Conservation (phyloP, 2,888 invertebrate genomes). For the Acronicta psi region DNA sequence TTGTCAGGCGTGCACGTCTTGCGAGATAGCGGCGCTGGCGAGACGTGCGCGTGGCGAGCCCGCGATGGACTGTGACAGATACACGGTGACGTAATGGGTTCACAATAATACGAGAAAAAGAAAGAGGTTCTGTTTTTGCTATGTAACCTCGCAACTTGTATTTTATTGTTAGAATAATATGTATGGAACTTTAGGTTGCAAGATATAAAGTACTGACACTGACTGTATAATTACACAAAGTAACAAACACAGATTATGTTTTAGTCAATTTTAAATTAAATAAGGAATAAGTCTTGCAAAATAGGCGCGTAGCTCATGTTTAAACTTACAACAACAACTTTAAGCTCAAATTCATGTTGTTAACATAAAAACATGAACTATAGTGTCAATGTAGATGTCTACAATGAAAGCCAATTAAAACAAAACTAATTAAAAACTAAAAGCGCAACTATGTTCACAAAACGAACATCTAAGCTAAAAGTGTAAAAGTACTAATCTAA, state of each 20-base stretch:
- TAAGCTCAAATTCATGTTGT: too few relatives aligned
- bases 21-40: conserved; percentile 39
- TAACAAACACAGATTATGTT: too few relatives aligned
- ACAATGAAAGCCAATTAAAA: neutral
- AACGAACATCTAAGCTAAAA: neutral
- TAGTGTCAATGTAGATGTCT: too few relatives aligned
- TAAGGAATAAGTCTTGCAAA: too few relatives aligned
- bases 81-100: conserved; percentile 25
- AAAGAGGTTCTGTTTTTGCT: conserved; percentile 24
- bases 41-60: conserved; percentile 26
- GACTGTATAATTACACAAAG: too few relatives aligned
- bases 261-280: too few relatives aligned
- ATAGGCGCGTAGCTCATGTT: too few relatives aligned
- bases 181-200: too few relatives aligned
- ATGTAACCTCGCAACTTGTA: too few relatives aligned
- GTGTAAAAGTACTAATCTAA: conserved; percentile 16
- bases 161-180: too few relatives aligned
- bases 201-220: too few relatives aligned
- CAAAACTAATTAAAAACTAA: conserved; percentile 1
- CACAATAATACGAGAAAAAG: conserved; percentile 31
- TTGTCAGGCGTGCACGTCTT: conserved; percentile 53
- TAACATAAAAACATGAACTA: neutral
- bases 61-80: conserved; percentile 45
- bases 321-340: too few relatives aligned
- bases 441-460: neutral